A percentile compares a stretch with the other conserved stretches of the same genome.
Evolutionary conservation across 2,888 invertebrate genomes (phyloP).

Genomic region (Kuschelorhynchus macadamiae): DNA sequence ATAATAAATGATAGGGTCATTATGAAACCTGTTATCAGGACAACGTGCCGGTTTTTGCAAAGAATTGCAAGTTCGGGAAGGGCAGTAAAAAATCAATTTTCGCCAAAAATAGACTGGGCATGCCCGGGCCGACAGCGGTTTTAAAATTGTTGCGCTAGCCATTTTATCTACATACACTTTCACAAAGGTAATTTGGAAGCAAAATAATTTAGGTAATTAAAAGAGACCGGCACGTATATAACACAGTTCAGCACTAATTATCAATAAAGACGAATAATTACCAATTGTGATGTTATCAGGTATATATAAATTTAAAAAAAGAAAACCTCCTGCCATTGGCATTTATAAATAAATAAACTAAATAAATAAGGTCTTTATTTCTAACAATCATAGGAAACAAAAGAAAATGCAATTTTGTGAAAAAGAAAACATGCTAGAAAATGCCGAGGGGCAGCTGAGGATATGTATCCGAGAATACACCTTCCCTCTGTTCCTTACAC

Average conservation of each 20-base stretch:
- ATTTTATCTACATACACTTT: constrained; percentile 39
- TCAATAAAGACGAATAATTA: constrained; percentile 3
- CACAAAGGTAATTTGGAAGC: constrained; percentile 41
- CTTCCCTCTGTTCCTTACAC: too few relatives aligned
- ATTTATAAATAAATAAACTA: too few relatives aligned
- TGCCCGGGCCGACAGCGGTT: constrained; percentile 53
- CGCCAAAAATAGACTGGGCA: constrained; percentile 57
- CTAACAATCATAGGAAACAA: too few relatives aligned
- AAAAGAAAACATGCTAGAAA: too few relatives aligned
- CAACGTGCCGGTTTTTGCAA: constrained; percentile 60
- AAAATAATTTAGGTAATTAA: constrained; percentile 41
- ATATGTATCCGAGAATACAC: too few relatives aligned
- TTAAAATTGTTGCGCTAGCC: constrained; percentile 42
- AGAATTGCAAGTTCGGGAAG: constrained; percentile 64
- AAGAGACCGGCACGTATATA: constrained; percentile 6
- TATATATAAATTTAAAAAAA: too few relatives aligned
- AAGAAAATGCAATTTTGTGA: too few relatives aligned
- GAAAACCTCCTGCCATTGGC: too few relatives aligned
- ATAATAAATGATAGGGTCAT: constrained; percentile 62
- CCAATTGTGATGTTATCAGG: too few relatives aligned
- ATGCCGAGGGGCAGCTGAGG: too few relatives aligned
- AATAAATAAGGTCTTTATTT: too few relatives aligned
- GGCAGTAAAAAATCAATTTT: constrained; percentile 64
- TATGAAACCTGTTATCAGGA: constrained; percentile 62
- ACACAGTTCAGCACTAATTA: constrained; percentile 7